Conservation (phyloP, 2,888 invertebrate genomes). For the Autographa gamma region DNA sequence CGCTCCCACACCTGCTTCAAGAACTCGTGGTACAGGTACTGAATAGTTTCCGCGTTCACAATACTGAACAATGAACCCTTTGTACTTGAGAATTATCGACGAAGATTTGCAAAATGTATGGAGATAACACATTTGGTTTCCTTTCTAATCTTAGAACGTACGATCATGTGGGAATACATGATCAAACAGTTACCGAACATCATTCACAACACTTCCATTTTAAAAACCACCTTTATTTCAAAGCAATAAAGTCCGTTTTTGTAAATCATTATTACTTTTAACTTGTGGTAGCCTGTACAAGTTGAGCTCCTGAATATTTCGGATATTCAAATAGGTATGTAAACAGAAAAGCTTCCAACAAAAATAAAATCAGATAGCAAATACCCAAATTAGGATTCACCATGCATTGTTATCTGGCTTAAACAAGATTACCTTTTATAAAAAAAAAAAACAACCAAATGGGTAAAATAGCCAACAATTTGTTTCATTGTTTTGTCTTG, state of each 20-base stretch:
- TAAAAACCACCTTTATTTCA: background rate
- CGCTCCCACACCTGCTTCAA: no score
- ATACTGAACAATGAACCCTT: slow-evolving; percentile 51
- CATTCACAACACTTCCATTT: background rate
- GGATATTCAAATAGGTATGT: slow-evolving; percentile 1
- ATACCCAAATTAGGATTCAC: slow-evolving; percentile 18
- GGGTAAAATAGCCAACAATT: background rate
- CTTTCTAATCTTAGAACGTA: slow-evolving; percentile 29
- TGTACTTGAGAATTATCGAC: slow-evolving; percentile 53
- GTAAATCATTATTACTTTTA: background rate
- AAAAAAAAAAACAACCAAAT: background rate
- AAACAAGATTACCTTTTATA: slow-evolving; percentile 11
- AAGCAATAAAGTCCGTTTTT: background rate
- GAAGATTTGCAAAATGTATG: slow-evolving; percentile 48
- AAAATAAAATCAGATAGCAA: slow-evolving; percentile 17
- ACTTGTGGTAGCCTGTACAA: background rate
- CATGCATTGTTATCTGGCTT: slow-evolving; percentile 10
- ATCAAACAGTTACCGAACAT: background rate
- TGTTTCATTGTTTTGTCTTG: slow-evolving; percentile 7
- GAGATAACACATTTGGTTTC: slow-evolving; percentile 34
- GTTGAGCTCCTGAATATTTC: slow-evolving; percentile 1
- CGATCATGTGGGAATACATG: slow-evolving; percentile 15
- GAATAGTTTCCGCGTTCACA: slow-evolving; percentile 56
- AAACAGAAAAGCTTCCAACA: background rate
- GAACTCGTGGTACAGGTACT: slow-evolving; percentile 1